These are phyloP conservation scores for Sebastes itinus DNA, from an alignment of 2,797 vertebrate genomes.

Conservation along the genomic window DNA sequence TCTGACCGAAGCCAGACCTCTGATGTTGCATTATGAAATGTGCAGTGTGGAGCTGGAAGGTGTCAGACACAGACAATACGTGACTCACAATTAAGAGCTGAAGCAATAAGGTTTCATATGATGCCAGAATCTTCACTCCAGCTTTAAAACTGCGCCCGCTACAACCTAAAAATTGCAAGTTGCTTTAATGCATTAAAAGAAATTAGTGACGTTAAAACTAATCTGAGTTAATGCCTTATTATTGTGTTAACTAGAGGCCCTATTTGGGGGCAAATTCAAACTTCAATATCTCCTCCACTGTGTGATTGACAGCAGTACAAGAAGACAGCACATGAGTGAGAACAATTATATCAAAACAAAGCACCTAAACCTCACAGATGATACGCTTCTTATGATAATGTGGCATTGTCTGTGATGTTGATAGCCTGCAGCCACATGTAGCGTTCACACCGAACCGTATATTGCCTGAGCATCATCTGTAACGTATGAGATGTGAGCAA, in stretches of 20 bases:
- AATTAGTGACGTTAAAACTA: too few relatives aligned
- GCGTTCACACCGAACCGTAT: slow-evolving; percentile 17
- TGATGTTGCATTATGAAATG: slow-evolving; percentile 38
- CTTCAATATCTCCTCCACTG: neutral
- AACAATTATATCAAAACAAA: slow-evolving; percentile 47
- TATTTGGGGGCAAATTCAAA: neutral
- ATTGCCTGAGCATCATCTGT: slow-evolving; percentile 32
- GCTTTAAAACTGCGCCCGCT: too few relatives aligned
- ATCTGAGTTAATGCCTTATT: too few relatives aligned
- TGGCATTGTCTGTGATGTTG: slow-evolving; percentile 54
- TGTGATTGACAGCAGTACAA: neutral
- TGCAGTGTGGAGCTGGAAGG: neutral
- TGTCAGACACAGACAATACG: neutral
- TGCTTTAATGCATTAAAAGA: too few relatives aligned
- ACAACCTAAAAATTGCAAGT: too few relatives aligned
- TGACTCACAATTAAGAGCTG: slow-evolving; percentile 6
- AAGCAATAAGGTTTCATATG: slow-evolving; percentile 21
- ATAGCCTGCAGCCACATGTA: slow-evolving; percentile 57
- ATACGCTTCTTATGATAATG: slow-evolving; percentile 58
- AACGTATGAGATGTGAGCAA: slow-evolving; percentile 45
- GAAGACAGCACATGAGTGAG: slow-evolving; percentile 26
- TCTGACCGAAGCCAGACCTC: slow-evolving; percentile 14
- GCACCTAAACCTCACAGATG: slow-evolving; percentile 13
- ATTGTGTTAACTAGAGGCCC: too few relatives aligned
- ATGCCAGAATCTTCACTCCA: too few relatives aligned